A percentile compares a stretch with the other conserved stretches of the same genome.
These are phyloP conservation scores for Lates japonicus DNA, from an alignment of 2,797 vertebrate genomes.

Conservation along the genomic window DNA sequence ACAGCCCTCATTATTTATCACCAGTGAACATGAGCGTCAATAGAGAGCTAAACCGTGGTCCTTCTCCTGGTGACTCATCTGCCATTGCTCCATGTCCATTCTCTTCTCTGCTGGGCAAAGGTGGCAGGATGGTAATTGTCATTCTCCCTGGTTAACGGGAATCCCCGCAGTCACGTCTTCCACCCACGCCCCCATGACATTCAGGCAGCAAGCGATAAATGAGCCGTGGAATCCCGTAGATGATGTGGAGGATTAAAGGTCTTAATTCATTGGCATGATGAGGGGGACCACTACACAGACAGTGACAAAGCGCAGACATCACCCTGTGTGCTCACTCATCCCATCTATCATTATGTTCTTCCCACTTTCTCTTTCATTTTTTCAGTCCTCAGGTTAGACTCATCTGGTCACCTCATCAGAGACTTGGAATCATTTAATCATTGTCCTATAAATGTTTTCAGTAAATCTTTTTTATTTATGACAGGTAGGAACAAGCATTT, in stretches of 20 bases:
- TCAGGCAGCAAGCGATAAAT: conserved; percentile 67
- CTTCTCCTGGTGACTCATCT: conserved; percentile 72
- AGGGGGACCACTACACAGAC: neutral
- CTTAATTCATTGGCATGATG: conserved; percentile 42
- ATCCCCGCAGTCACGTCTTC: conserved; percentile 68
- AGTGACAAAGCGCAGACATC: conserved; percentile 27
- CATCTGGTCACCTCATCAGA: conserved; percentile 14
- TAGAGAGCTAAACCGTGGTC: conserved; percentile 46
- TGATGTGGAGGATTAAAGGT: conserved; percentile 67
- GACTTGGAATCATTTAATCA: neutral
- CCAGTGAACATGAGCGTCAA: conserved; percentile 60
- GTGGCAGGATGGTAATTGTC: conserved; percentile 73
- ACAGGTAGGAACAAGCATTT: neutral
- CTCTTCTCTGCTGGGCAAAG: conserved; percentile 44
- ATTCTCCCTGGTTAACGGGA: conserved; percentile 71
- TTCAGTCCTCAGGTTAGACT: neutral
- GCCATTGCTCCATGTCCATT: conserved; percentile 19
- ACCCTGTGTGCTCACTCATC: neutral
- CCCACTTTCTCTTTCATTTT: neutral
- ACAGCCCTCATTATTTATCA: conserved; percentile 68
- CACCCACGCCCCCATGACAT: conserved; percentile 71
- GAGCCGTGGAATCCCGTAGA: conserved; percentile 64
- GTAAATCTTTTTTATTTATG: neutral
- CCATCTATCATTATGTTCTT: conserved; percentile 19
- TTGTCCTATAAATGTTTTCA: neutral